Evolutionary conservation across 2,113 vertebrate genomes (phyloP).

Genomic region (Pholis gunnellus): DNA sequence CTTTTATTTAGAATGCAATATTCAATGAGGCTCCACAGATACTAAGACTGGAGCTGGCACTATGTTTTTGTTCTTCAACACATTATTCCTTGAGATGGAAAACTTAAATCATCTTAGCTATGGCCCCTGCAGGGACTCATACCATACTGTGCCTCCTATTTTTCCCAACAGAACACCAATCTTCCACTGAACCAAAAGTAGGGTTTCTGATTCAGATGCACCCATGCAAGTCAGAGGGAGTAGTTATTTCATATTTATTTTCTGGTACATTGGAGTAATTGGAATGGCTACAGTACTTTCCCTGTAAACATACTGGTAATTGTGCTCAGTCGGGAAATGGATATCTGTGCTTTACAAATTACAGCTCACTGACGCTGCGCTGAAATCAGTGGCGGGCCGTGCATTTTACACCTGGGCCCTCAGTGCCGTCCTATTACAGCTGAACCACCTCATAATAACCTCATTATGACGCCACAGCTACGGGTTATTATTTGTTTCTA

Average conservation of each 20-base stretch:
- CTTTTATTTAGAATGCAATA: not conserved
- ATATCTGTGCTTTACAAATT: constrained; percentile 49
- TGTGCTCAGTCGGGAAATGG: constrained; percentile 45
- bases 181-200: constrained; percentile 20
- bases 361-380: not conserved
- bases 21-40: not conserved
- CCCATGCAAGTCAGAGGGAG: constrained; percentile 44
- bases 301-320: constrained; percentile 65
- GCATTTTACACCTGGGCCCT: no score
- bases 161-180: constrained; percentile 31
- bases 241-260: constrained; percentile 62
- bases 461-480: no score
- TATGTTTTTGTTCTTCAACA: not conserved
- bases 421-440: no score
- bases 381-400: no score
- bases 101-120: constrained; percentile 13
- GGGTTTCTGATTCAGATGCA: constrained; percentile 33
- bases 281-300: constrained; percentile 50
- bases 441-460: no score
- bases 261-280: constrained; percentile 68
- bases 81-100: constrained; percentile 1
- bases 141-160: not conserved
- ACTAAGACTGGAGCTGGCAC: not conserved
- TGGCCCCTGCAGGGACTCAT: not conserved
- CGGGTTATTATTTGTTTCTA: no score